A percentile compares a stretch with the other conserved stretches of the same genome.
phyloP scores from a whole-genome alignment of 2,888 invertebrate species.

The Thysanoteuthis rhombus region DNA sequence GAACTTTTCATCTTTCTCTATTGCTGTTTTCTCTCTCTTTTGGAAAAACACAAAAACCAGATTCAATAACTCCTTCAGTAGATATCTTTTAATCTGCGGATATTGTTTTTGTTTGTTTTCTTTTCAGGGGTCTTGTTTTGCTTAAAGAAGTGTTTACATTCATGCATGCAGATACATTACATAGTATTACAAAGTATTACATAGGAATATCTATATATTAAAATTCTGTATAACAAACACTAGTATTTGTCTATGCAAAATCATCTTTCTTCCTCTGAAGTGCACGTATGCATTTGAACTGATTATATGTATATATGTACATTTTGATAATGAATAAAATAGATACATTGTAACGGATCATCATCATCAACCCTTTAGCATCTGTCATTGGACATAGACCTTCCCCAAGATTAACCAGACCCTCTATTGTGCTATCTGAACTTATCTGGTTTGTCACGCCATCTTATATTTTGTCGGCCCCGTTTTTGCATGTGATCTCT shows the following conservation, averaged over 20 bases:
- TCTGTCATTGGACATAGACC: too few species aligned
- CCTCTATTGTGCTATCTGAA: too few species aligned
- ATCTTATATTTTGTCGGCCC: too few species aligned
- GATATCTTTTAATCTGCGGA: not conserved
- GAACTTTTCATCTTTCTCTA: too few species aligned
- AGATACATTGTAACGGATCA: too few species aligned
- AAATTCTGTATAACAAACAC: not conserved
- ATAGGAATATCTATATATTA: not conserved
- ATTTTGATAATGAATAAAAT: not conserved
- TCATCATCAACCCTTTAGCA: too few species aligned
- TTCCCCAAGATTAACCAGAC: too few species aligned
- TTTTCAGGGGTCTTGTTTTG: not conserved
- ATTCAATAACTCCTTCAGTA: not conserved
- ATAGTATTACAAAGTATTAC: too few species aligned
- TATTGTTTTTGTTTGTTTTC: not conserved
- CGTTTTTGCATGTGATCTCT: too few species aligned
- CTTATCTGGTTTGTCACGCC: too few species aligned
- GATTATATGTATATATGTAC: not conserved
- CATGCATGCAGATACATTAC: not conserved
- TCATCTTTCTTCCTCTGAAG: not conserved
- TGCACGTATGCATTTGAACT: not conserved
- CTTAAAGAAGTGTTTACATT: not conserved
- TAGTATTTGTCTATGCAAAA: not conserved
- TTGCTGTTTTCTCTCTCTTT: not conserved
- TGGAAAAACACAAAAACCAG: not conserved